phyloP scores from a whole-genome alignment of 2,113 vertebrate genomes.

The Entosphenus tridentatus region DNA sequence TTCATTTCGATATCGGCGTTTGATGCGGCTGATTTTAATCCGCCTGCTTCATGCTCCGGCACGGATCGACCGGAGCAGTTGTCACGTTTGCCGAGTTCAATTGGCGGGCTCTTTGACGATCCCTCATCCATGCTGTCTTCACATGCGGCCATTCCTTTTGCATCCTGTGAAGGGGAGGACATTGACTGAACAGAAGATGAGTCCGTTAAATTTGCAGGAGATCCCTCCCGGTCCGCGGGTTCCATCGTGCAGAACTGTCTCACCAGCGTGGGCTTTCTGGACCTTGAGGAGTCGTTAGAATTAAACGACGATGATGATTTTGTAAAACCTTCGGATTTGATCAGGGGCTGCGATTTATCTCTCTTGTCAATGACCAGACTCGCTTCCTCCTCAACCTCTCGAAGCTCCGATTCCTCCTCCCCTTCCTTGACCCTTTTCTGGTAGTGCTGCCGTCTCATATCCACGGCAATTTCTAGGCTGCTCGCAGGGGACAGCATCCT shows the following conservation, averaged over 20 bases:
- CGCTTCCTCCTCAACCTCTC: no score
- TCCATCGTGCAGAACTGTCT: neutral
- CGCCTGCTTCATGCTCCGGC: no score
- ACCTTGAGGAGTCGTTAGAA: neutral
- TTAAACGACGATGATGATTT: no score
- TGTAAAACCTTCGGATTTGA: no score
- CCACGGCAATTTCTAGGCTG: constrained; percentile 1
- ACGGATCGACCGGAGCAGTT: no score
- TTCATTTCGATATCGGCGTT: no score
- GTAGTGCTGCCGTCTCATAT: neutral
- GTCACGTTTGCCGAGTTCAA: no score
- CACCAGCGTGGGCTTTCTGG: constrained; percentile 1
- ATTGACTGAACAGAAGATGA: no score
- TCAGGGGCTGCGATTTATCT: no score
- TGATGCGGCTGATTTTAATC: no score
- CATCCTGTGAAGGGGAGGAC: no score
- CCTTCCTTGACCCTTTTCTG: constrained; percentile 3
- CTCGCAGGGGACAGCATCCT: constrained; percentile 1
- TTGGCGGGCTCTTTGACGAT: neutral
- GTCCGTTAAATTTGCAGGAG: neutral
- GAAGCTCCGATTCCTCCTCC: neutral
- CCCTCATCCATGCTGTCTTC: constrained; percentile 2
- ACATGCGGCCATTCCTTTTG: neutral
- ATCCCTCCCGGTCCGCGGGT: neutral
- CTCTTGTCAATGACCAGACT: no score